These are phyloP conservation scores for Chloroceryle amazona DNA, from an alignment of 2,797 vertebrate species.

Conservation along the genomic window DNA sequence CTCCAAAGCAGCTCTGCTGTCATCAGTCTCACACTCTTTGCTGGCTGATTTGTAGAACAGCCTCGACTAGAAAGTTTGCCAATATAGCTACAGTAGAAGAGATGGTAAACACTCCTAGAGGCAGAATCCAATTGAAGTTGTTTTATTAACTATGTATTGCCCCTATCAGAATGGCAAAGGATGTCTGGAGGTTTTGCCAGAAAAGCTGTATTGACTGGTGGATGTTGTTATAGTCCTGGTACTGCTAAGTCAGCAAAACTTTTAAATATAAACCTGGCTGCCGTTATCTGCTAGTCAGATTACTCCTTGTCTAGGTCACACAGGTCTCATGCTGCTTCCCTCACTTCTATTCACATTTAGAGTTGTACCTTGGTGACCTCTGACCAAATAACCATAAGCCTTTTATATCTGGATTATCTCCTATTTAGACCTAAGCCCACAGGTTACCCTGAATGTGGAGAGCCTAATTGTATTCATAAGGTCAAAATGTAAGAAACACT, in stretches of 20 bases:
- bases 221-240: not conserved
- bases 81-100: not conserved
- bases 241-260: not conserved
- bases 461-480: not conserved
- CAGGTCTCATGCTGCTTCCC: not conserved
- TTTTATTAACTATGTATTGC: not conserved
- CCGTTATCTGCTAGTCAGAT: fast-evolving
- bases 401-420: constrained; percentile 36
- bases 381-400: not conserved
- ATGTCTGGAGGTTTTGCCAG: not conserved
- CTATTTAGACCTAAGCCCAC: not conserved
- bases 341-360: constrained; percentile 1
- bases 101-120: not conserved
- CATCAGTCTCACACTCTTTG: not conserved
- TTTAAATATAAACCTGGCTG: not conserved
- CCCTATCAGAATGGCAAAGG: not conserved
- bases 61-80: not conserved
- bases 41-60: not conserved
- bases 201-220: not conserved
- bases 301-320: not conserved
- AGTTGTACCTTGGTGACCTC: constrained; percentile 19
- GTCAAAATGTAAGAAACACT: not conserved
- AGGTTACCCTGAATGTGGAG: fast-evolving
- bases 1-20: not conserved
- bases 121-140: not conserved